Conservation (phyloP, 1,140 invertebrate species). For the Archivesica marissinica region DNA sequence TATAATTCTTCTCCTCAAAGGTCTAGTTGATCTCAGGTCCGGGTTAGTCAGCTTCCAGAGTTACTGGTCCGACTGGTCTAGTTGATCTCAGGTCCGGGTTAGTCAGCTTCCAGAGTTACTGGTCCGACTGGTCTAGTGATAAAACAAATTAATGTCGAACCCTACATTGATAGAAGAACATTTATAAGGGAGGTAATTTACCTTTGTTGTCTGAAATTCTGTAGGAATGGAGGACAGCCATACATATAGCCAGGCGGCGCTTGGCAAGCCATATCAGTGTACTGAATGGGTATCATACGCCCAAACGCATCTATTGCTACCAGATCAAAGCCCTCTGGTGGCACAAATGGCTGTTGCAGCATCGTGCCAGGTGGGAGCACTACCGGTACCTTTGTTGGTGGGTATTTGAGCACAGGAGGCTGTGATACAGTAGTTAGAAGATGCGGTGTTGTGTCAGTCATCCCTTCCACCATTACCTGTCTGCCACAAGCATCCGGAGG, state of each 20-base stretch:
- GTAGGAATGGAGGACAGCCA: constrained; percentile 47
- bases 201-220: constrained; percentile 47
- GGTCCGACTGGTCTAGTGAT: no score
- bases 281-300: constrained; percentile 45
- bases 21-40: no score
- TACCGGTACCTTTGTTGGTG: constrained; percentile 24
- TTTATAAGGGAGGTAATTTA: not conserved
- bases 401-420: constrained; percentile 41
- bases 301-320: constrained; percentile 59
- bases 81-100: no score
- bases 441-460: not conserved
- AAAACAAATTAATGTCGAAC: not conserved
- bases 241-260: constrained; percentile 40
- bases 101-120: no score
- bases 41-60: no score
- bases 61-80: no score
- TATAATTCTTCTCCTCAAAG: no score
- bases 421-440: constrained; percentile 29
- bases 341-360: constrained; percentile 34
- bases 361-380: constrained; percentile 44
- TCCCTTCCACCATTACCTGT: not conserved
- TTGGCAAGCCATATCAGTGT: constrained; percentile 49
- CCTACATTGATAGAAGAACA: not conserved
- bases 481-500: not conserved
- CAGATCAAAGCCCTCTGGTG: constrained; percentile 59